Evolutionary conservation across 1,140 invertebrate species (phyloP), one percentile per base, ranked within the genome.

Genomic region (Drosophila mauritiana): DNA sequence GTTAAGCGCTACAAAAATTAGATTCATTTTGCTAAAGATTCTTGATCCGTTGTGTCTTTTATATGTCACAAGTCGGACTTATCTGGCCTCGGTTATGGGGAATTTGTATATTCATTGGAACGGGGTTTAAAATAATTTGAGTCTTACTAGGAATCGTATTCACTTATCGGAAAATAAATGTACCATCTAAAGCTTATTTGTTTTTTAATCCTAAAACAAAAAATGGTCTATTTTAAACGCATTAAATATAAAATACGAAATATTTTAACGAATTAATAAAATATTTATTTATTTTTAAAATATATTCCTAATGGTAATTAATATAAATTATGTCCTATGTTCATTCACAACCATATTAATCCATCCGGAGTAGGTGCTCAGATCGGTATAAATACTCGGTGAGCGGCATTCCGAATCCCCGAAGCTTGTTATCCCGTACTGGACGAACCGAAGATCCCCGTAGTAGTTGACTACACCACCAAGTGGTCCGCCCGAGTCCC

Each of bases 401-500:
- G 31, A 15, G 3, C 31, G 27, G 49, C 49, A 52, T 1, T 20
- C 15, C 0, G 0, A 1, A 15, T 52, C 49, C 3, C 49, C 49
- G 1, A 36, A 34, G 15, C 49, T 52, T 1, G 49, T 36, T 12
- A 52, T 0, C 15, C 27, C 49, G n/a, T 36, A 52, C 15, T 52
- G 49, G 15, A 52, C 15, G 15, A 36, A 52, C 31, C 15, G 15
- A 1, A 34, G 8, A 5, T 17, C 17, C 5, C 25, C 36, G 1
- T 20, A 12, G 37, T 34, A 36, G 1, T 13, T n/a, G 4, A 42
- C 25, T 5, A 17, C 5, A 11, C 31, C 31, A 5, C 36, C 46
- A 0, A 61, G 20, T 1, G 58, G 58, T 17, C 58, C 58, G 1
- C 58, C 58, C 0, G 58, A 61, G 25, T 61, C 58, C 0, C 58